Base-by-base conservation (phyloP, 1,140 invertebrate genomes). In the Neelides sp. region DNA sequence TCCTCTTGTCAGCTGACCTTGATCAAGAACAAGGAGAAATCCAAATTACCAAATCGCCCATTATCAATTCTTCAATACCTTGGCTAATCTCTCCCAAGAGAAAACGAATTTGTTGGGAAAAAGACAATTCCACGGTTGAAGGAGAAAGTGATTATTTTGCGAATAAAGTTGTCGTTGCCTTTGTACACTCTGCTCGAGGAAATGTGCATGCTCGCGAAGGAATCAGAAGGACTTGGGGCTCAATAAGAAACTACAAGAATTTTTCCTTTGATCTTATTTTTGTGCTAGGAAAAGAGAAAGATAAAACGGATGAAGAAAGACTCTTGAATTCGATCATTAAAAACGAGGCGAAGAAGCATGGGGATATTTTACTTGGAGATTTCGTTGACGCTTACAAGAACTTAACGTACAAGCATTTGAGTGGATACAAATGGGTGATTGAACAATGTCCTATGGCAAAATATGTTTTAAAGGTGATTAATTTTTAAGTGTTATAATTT, bases 351-450 rank as follows among this genome's bases (percentile, higher is more conserved):
- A 40, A 13, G 19, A 13, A 32, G 30, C 30, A 40, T 2, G 40
- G 56, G 26, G 54, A 61, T 39, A 62, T 71, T 22, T 54, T 71
- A 12, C 64, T 63, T 47, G 68, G 65, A 4, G 57, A 56, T 48
- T 72, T 73, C 57, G n/a, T 63, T 10, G 71, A 72, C 53, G 54
- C 61, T 5, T 73, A 73, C 47, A 55, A 58, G 28, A 71, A 72
- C 62, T 54, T 72, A n/a, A 69, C 68, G 7, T 65, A 67, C 42
- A 72, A 72, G 57, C 71, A 74, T 43, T 49, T 74, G 2, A 64
- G 71, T 63, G 70, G 66, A 10, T 64, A 69, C 36, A 61, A 66
- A 23, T 76, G 73, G 72, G 64, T 65, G 3, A 46, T 57, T 0
- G 54, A 60, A 13, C 47, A 66, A 47, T 75, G 72, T 58, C 55